Evolutionary conservation across 2,113 vertebrate genomes (phyloP), one percentile per base, ranked within the genome.

Genomic region (Paramormyrops kingsleyae): DNA sequence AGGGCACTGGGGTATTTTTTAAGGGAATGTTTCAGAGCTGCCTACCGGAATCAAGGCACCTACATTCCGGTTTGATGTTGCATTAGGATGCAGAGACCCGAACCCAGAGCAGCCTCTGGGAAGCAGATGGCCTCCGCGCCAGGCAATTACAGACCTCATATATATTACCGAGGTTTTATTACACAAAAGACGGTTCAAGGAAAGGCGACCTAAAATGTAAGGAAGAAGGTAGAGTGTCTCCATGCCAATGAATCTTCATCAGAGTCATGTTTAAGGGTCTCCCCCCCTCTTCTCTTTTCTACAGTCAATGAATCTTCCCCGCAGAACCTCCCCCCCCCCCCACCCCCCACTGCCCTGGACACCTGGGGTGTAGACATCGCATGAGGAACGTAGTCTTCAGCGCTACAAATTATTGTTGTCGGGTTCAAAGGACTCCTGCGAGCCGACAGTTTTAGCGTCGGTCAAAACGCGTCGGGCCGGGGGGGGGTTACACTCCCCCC

Each of bases 31-130:
- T 53, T 50, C 85, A 9, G 50, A 56, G 49, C 47, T 42, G n/a
- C 47, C 47, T 19, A 19, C 27, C 83, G 88, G 15, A 87, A 92
- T 92, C 93, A 88, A 91, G 91, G 80, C 91, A 89, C 91, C 89
- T 39, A 88, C 91, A 87, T 88, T 89, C 89, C 89, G 90, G 90
- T 91, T 92, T 88, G 91, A 91, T 89, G 83, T 89, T 90, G 87
- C 21, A 74, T 94, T 93, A 94, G 93, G 88, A 84, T 83, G 94
- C 92, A 88, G 93, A 93, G 92, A 94, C n/a, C 84, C 46, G 90
- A 24, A 91, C 93, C 90, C 89, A 89, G 88, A 87, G 24, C 77
- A 89, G 89, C 87, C 56, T 35, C 90, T 92, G 91, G 89, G 91
- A 92, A 93, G 27, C 89, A 92, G 92, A 92, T 92, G 91, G 90